Evolutionary conservation across 2,888 invertebrate species (phyloP), one percentile per base, ranked within the genome.

Genomic region (Neuroscelio doddi): DNA sequence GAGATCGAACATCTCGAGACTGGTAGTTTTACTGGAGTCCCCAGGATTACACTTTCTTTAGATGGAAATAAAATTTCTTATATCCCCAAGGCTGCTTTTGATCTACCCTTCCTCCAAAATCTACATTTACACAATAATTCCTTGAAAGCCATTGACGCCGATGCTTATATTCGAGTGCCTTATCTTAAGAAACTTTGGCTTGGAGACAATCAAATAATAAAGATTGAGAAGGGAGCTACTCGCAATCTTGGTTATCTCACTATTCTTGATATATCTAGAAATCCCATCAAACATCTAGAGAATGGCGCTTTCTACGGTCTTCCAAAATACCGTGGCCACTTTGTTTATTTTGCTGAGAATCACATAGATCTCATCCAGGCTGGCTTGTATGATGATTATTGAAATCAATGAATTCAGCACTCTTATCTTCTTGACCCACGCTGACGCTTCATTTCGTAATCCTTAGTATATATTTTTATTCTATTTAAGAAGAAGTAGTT

Each of bases 201-300:
- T 50, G 78, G 84, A 1, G 76, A 67, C 15, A 86, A 86, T 66
- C 75, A 76, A 30, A 76, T 86, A 46, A 72, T 55, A 8, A 82
- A 80, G 59, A 83, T 86, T 41, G 79, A 78, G 53, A 83, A 84
- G 5, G 85, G 85, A 47, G 80, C 84, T 1, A 85, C 86, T 62
- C 85, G 85, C 53, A 85, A 86, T 51, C 64, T 86, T 46, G 81
- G 75, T 15, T 81, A 79, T 61, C 70, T 86, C 17, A 81, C 78
- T 53, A 80, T 75, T 58, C 67, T 86, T 17, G 80, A 86, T 71
- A 77, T 86, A 50, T 84, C 86, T 1, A 77, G 77, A 44, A 86
- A 87, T 73, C 75, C 82, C 3, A 77, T 86, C 12, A 70, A 70
- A n/a, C 63, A 51, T 0, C 68, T 87, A 12, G 76, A 82, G 8